Base-by-base conservation (phyloP, 2,797 vertebrate species). In the Sebastes goodei region DNA sequence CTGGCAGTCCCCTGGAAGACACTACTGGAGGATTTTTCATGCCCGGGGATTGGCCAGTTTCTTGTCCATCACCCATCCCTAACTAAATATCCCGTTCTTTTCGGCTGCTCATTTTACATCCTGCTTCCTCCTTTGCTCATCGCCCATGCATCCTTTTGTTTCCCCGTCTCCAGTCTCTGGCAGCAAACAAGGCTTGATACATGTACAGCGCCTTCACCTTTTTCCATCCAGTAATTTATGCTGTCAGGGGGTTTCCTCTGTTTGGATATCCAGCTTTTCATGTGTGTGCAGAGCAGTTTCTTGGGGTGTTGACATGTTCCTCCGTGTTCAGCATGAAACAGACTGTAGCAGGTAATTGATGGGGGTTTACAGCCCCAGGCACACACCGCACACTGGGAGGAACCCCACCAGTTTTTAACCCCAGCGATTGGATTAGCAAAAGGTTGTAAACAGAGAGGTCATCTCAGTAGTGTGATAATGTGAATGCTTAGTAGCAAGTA, bases 181-280 rank as follows among this genome's bases (percentile, higher is more conserved):
- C 91, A 91, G 86, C 84, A 93, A 89, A 92, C 86, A 77, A 83
- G 86, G 62, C 81, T 71, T 85, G 83, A 90, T 88, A 71, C 92
- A 85, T 91, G 85, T 80, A 85, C 86, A 74, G 76, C 32, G 81
- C 85, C 80, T 91, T 89, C 88, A 92, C 90, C 88, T 90, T 89
- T 89, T 89, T 87, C 79, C 71, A 1, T 77, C 81, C 78, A 53
- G 81, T 93, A 91, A 94, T 94, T 90, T 93, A 92, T 92, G 89
- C 91, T 93, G 93, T 93, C 88, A 89, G 77, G 79, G 82, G 72
- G 83, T 90, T 91, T 85, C 83, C 83, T 86, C 67, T 80, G 84
- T 93, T 93, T 88, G 85, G 84, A 91, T 38, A 83, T 76, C 71
- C 87, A 4, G 79, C 82, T 83, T 78, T 92, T 89, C 71, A 70